phyloP scores from a whole-genome alignment of 2,888 invertebrate genomes.

The Gisinianus flammeolus region DNA sequence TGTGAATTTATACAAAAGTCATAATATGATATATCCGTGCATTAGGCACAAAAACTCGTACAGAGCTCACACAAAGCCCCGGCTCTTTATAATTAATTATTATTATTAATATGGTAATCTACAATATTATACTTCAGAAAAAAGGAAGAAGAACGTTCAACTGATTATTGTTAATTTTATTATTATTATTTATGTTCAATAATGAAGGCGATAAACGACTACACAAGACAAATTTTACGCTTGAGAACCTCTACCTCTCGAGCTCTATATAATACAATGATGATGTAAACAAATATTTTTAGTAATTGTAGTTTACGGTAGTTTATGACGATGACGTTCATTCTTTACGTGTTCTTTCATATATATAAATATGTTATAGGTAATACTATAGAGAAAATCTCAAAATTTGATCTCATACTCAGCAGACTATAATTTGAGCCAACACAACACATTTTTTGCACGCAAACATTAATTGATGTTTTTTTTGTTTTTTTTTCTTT shows the following conservation, averaged over 20 bases:
- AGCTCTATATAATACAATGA: conserved; percentile 19
- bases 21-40: too few species aligned
- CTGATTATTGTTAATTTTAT: background rate
- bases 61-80: too few species aligned
- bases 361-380: background rate
- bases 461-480: conserved; percentile 25
- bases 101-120: too few species aligned
- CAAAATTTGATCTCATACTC: conserved; percentile 39
- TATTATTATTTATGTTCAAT: background rate
- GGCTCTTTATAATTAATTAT: too few species aligned
- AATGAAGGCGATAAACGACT: background rate
- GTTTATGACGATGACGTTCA: conserved; percentile 19
- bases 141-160: too few species aligned
- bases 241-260: background rate
- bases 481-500: conserved; percentile 26
- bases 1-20: too few species aligned
- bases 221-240: conserved; percentile 20
- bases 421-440: conserved; percentile 33
- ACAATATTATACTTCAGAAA: too few species aligned
- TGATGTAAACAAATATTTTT: background rate
- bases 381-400: conserved; percentile 18
- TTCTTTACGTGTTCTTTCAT: conserved; percentile 39
- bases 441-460: conserved; percentile 18
- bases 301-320: conserved; percentile 9
- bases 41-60: too few species aligned